phyloP scores from a whole-genome alignment of 2,888 invertebrate genomes.

The Cataglyphis altisquamis region DNA sequence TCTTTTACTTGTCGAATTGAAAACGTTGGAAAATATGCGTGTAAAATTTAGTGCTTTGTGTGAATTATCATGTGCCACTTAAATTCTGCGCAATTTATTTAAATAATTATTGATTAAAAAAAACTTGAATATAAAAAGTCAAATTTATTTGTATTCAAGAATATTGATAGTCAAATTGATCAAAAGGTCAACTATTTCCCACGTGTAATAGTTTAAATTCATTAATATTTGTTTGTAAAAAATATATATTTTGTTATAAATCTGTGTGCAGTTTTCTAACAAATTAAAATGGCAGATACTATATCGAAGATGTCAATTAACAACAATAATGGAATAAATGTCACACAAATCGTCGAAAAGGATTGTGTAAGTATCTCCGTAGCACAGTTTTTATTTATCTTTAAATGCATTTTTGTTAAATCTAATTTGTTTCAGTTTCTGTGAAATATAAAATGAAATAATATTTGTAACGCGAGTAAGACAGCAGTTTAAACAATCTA shows the following conservation, averaged over 20 bases:
- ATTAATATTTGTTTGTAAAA: not conserved
- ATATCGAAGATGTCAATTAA: slow-evolving; percentile 57
- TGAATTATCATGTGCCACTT: not conserved
- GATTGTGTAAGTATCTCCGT: slow-evolving; percentile 57
- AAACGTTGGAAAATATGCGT: not conserved
- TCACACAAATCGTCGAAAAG: slow-evolving; percentile 42
- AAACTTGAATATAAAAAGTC: not conserved
- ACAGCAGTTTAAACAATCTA: not conserved
- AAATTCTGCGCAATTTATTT: not conserved
- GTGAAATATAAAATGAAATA: not conserved
- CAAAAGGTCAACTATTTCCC: not conserved
- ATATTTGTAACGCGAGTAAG: not conserved
- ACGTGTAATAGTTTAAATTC: not conserved
- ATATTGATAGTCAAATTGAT: not conserved
- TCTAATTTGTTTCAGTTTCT: not conserved
- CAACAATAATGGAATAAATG: slow-evolving; percentile 48
- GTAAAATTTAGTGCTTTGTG: not conserved
- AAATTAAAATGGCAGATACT: slow-evolving; percentile 59
- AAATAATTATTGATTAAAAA: not conserved
- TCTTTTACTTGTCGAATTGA: not conserved
- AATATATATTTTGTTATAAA: not conserved
- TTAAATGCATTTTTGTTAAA: not conserved
- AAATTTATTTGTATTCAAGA: not conserved
- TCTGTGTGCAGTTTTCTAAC: not conserved
- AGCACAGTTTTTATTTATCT: not conserved